Percentiles rank a stretch among this genome's conserved stretches.
These are phyloP conservation scores for Lacerta bilineata DNA, from an alignment of 2,797 vertebrate genomes.

Conservation along the genomic window DNA sequence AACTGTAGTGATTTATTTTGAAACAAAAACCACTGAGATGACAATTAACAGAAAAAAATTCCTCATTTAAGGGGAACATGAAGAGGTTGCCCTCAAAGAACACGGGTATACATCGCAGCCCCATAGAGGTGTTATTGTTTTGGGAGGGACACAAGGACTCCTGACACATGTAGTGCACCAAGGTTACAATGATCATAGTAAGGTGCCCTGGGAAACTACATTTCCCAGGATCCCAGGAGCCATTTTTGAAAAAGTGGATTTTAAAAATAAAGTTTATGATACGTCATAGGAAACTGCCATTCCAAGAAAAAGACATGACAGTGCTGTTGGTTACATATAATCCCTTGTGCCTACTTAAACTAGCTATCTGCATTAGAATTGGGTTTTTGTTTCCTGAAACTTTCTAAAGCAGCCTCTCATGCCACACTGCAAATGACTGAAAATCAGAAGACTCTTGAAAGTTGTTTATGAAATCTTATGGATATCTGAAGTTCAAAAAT, in stretches of 20 bases:
- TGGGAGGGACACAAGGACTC: not conserved
- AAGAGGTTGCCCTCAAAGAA: not conserved
- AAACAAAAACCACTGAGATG: not conserved
- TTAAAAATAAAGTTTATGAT: not conserved
- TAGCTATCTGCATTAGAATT: not conserved
- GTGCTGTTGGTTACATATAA: not conserved
- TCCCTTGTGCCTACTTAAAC: not conserved
- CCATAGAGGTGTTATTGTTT: not conserved
- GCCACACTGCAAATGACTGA: not conserved
- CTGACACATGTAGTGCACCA: not conserved
- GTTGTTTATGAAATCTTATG: not conserved
- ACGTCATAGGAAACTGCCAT: not conserved
- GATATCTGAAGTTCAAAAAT: not conserved
- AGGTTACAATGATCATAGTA: not conserved
- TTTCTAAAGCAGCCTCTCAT: not conserved
- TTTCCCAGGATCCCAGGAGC: not conserved
- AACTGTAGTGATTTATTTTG: not conserved
- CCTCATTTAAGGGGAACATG: not conserved
- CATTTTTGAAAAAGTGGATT: not conserved
- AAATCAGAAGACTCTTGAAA: not conserved
- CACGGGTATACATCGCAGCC: not conserved
- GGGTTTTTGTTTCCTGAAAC: not conserved
- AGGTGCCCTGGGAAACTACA: not conserved
- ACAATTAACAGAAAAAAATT: not conserved
- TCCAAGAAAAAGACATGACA: not conserved